These are phyloP conservation scores for Lithobates pipiens DNA, from an alignment of 2,797 vertebrate genomes.

Conservation along the genomic window DNA sequence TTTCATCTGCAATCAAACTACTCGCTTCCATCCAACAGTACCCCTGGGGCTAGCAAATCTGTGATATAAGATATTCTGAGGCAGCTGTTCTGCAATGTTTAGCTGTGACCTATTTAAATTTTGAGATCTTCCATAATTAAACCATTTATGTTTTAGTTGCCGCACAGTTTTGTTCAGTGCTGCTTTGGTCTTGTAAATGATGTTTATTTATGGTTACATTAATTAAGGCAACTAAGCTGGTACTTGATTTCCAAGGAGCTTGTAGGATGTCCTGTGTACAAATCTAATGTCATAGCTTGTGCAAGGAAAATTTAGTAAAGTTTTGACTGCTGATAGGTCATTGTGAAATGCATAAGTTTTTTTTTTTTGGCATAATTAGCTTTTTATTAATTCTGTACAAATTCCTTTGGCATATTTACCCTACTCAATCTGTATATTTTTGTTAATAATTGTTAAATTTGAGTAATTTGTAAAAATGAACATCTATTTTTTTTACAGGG, in stretches of 20 bases:
- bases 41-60: slow-evolving; percentile 53
- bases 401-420: too few species aligned
- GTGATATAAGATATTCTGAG: slow-evolving; percentile 71
- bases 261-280: background rate
- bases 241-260: slow-evolving; percentile 6
- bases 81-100: slow-evolving; percentile 72
- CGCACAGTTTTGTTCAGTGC: slow-evolving; percentile 71
- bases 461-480: too few species aligned
- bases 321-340: too few species aligned
- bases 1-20: slow-evolving; percentile 7
- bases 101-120: slow-evolving; percentile 71
- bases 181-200: slow-evolving; percentile 66
- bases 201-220: slow-evolving; percentile 72
- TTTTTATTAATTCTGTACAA: too few species aligned
- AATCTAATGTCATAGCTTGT: slow-evolving; percentile 4
- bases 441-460: too few species aligned
- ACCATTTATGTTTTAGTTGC: slow-evolving; percentile 72
- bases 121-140: slow-evolving; percentile 73
- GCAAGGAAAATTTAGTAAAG: background rate
- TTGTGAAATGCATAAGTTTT: too few species aligned
- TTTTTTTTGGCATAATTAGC: too few species aligned
- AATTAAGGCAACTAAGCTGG: slow-evolving; percentile 64
- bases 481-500: too few species aligned
- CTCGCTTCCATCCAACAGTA: slow-evolving; percentile 47
- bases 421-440: too few species aligned